Evolutionary conservation across 2,113 vertebrate genomes (phyloP), one percentile per base, ranked within the genome.

Genomic region (Eptatretus burgeri): DNA sequence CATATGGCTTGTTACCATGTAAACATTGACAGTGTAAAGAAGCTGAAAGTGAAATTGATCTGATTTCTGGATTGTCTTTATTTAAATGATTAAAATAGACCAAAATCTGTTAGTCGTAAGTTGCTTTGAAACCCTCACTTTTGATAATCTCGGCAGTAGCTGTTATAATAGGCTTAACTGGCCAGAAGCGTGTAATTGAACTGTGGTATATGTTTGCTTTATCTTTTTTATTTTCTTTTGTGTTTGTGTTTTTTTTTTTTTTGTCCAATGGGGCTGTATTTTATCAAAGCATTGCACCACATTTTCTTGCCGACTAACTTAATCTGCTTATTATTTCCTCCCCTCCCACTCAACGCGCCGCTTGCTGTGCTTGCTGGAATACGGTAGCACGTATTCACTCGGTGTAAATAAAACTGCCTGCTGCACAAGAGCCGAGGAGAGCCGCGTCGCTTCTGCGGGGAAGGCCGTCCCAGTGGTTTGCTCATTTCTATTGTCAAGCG

Each of bases 401-500:
- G 20, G 56, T 60, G 56, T 60, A 60, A 60, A 60, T 60, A 60
- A 60, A 60, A 60, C 56, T 60, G 56, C 56, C 56, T 60, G 56
- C 56, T 60, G 56, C 56, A 20, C n/a, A n/a, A n/a, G 20, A 60
- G 56, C 56, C 56, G 27, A 41, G 27, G 27, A 41, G 27, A 41
- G 27, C 27, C 27, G 27, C 27, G 27, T 41, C 27, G 27, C 27
- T 41, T 41, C 27, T 41, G 27, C 27, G 27, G 27, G 27, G 27
- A 41, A 41, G 7, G 3, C 27, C 27, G 27, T 3, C 27, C 27
- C 27, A 7, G 3, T 41, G 27, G 27, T 41, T 41, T 41, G 27
- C 27, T 41, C 27, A 7, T 41, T 41, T 41, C 27, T 41, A 41
- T 41, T 5, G 27, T 41, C 27, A 41, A 5, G 27, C 3, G 27